A percentile compares a stretch with the other conserved stretches of the same genome.
These are phyloP conservation scores for Cremastinae sp. DNA, from an alignment of 2,888 invertebrate genomes.

Conservation along the genomic window DNA sequence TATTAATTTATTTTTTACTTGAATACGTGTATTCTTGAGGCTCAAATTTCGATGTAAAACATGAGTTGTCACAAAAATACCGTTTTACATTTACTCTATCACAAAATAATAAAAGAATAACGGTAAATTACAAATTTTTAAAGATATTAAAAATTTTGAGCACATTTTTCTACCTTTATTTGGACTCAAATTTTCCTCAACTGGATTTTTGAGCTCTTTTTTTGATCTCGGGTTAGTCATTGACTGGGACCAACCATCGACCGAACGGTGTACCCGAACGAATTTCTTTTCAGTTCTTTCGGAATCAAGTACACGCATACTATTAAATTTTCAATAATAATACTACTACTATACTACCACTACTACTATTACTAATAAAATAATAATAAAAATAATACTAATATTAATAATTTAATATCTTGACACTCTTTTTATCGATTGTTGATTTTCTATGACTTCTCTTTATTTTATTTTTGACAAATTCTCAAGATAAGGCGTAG, in stretches of 20 bases:
- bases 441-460: no score
- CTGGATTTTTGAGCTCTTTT: slow-evolving; percentile 17
- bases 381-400: no score
- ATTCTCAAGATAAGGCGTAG: no score
- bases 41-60: neutral
- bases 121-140: neutral
- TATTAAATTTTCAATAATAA: no score
- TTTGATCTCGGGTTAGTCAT: slow-evolving; percentile 42
- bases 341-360: no score
- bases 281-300: slow-evolving; percentile 19
- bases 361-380: no score
- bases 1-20: neutral
- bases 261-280: slow-evolving; percentile 36
- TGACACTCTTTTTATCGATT: no score
- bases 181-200: slow-evolving; percentile 33
- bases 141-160: slow-evolving; percentile 4
- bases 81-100: neutral
- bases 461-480: no score
- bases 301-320: neutral
- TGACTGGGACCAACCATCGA: slow-evolving; percentile 55
- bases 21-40: slow-evolving; percentile 3
- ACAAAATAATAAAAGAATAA: neutral
- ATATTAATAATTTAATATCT: no score
- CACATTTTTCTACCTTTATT: slow-evolving; percentile 20
- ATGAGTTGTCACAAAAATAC: neutral